These are phyloP conservation scores for Chloropsis cyanopogon DNA, from an alignment of 2,113 vertebrate genomes.

Conservation along the genomic window DNA sequence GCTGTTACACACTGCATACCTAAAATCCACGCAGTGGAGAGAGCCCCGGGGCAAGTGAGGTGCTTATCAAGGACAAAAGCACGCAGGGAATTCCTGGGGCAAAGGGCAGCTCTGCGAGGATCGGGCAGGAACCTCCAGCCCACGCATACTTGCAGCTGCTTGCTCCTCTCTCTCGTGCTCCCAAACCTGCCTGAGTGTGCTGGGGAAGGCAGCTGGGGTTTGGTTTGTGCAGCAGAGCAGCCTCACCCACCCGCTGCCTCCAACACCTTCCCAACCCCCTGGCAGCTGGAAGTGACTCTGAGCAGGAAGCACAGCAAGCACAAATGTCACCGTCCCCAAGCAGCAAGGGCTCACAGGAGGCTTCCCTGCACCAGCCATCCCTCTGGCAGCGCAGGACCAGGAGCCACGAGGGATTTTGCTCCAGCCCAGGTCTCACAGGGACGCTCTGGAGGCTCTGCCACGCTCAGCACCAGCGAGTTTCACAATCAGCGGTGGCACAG, in stretches of 20 bases:
- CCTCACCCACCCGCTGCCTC: neutral
- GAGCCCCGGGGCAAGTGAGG: neutral
- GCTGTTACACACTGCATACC: neutral
- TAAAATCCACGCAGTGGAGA: neutral
- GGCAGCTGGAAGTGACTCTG: neutral
- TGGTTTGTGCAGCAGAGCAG: neutral
- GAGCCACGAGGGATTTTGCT: neutral
- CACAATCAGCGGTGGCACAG: fast-evolving
- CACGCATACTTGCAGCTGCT: slow-evolving; percentile 22
- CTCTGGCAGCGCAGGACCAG: fast-evolving
- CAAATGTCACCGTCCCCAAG: neutral
- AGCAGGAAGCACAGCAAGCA: neutral
- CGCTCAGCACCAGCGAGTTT: neutral
- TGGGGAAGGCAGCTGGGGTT: neutral
- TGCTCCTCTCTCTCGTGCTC: neutral
- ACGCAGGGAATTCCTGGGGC: neutral
- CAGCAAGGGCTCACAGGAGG: fast-evolving
- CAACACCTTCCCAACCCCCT: neutral
- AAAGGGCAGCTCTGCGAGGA: neutral
- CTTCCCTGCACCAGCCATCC: neutral
- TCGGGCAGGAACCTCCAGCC: neutral
- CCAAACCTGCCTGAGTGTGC: neutral
- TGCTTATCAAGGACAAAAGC: neutral
- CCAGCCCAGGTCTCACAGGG: neutral
- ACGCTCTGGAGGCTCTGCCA: neutral